Base-by-base conservation (phyloP, 2,888 invertebrate species). In the Zaprionus bogoriensis region DNA sequence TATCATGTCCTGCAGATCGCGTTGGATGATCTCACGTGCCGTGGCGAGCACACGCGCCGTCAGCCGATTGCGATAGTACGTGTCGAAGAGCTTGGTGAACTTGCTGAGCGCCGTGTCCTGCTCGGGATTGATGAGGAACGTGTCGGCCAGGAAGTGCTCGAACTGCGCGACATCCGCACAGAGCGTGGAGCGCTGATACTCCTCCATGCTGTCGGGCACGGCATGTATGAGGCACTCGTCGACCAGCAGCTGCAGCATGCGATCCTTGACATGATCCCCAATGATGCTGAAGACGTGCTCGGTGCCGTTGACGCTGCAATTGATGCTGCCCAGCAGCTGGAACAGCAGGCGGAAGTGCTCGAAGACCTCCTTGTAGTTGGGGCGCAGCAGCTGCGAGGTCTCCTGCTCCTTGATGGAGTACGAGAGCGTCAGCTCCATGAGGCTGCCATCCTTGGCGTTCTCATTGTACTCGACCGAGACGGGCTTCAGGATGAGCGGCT, bases 1-100 rank as follows among this genome's bases (percentile, higher is more conserved):
- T 87, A 94, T 92, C 77, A 95, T 94, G 69, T 94, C 93, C 89
- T 97, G 96, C 51, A 97, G 92, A 90, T 97, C 96, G 85, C 95
- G 95, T 52, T 94, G 93, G 94, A 97, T 96, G 42, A 97, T 93
- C 62, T 90, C 92, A 30, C 94, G 92, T 0, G 97, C 96, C 47
- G 92, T 92, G 55, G 93, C 93, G 54, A 96, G 89, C 67, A 96
- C 94, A 71, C 94, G 93, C 79, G 94, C 93, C 73, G 95, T 95
- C 51, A 95, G 94, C 82, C 95, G 95, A 83, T 95, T 93, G 27
- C 95, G 94, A 90, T 96, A 97, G 27, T 96, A 91, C 4, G 93
- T 92, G 87, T 96, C 95, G 58, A 96, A 93, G 89, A 96, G 94
- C 22, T 93, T 92, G 1, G 95, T 93, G 87, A 95, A 97, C 32